Evolutionary conservation across 2,113 vertebrate genomes (phyloP), one percentile per base, ranked within the genome.

Genomic region (Sinocyclocheilus rhinocerous): DNA sequence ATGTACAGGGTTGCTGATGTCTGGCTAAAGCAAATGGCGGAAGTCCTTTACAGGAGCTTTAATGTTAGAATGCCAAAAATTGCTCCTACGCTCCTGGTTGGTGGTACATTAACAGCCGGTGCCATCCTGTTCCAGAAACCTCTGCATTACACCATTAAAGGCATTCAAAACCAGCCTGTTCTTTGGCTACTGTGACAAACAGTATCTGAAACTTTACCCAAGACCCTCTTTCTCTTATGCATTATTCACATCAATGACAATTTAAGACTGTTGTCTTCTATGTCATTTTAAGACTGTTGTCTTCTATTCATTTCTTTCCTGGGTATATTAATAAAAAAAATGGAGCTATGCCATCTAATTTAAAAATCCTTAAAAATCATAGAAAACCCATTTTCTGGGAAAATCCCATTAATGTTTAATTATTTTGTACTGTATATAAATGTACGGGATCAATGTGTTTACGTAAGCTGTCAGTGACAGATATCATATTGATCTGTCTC

Each of bases 401-500:
- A 80, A 77, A 20, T 77, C 16, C 48, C 5, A 24, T 77, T 55
- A 55, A 11, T 22, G 33, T 76, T 76, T 76, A 45, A 48, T 75
- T 24, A 8, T 36, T 24, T 24, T 36, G 36, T 4, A 39, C 11
- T n/a, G 10, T 79, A n/a, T 80, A 20, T 65, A 12, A 67, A 80
- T 42, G 57, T 26, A 48, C 39, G 18, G 22, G 63, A 83, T 83
- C 81, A 83, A 83, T 83, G 15, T 6, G 11, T 70, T 55, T 69
- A 22, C 39, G n/a, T 70, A 29, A 70, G 61, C 80, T 52, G 26
- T 39, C 81, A 81, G 65, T 78, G 33, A 72, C 76, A 81, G 76
- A 80, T 55, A 59, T 76, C 24, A 59, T 48, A 82, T 33, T 88
- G 70, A 80, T 88, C 45, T 11, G 26, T 73, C 6, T 73, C 12